These are phyloP conservation scores for Brachypodius melanocephalos DNA, from an alignment of 2,113 vertebrate species.

Conservation along the genomic window DNA sequence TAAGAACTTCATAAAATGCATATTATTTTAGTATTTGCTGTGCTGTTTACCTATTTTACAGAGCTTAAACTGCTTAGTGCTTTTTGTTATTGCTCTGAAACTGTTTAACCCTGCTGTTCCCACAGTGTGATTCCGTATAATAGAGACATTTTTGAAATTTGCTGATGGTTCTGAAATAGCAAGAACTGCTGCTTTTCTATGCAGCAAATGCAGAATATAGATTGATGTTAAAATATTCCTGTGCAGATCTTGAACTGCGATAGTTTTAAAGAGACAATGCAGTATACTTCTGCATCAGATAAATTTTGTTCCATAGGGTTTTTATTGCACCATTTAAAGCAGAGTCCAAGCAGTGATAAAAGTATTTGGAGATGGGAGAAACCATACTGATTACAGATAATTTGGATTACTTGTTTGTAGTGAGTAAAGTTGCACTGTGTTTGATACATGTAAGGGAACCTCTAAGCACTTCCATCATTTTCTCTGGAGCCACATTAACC, in stretches of 20 bases:
- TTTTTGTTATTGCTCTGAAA: not conserved
- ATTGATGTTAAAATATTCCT: not conserved
- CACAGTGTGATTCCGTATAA: not conserved
- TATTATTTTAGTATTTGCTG: not conserved
- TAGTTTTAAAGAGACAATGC: not conserved
- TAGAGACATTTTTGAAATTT: not conserved
- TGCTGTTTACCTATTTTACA: not conserved
- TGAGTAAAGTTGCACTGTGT: not conserved
- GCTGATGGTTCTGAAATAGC: not conserved
- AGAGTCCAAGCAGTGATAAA: not conserved
- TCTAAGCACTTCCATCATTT: not conserved
- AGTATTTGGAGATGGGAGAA: not conserved
- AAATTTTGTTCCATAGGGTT: not conserved
- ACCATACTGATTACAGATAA: not conserved
- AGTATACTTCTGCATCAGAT: not conserved
- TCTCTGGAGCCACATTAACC: not conserved
- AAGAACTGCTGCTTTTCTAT: not conserved
- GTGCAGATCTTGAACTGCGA: not conserved
- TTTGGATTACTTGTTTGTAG: not conserved
- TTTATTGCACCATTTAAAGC: not conserved
- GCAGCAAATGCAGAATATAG: not conserved
- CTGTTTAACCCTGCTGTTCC: not conserved
- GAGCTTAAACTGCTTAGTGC: not conserved
- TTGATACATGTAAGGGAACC: not conserved
- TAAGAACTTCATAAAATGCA: not conserved